Evolutionary conservation across 2,888 invertebrate species (phyloP), one percentile per base, ranked within the genome.

Genomic region (Leucoptera coffeella): DNA sequence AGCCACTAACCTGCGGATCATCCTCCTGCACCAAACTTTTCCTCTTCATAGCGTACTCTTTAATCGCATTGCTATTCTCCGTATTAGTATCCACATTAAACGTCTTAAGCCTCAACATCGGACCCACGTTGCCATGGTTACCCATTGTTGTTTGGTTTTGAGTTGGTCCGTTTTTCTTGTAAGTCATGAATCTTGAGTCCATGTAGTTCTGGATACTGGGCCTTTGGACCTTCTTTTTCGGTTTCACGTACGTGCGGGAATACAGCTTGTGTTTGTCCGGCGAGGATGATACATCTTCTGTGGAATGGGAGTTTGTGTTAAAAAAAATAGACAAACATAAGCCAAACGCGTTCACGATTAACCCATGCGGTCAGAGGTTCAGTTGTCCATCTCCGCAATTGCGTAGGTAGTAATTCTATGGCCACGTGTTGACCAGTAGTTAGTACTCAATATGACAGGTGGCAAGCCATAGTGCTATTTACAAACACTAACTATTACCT

Each of bases 171-270:
- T n/a, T n/a, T n/a, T n/a, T n/a, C n/a, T n/a, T n/a, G 10, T 57
- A 55, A 1, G 45, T 29, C 4, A 44, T 49, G 29, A n/a, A 12
- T 9, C 15, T 21, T 8, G 14, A n/a, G 3, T 65, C 65, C 2
- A 69, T 53, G 24, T 65, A 60, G 35, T 53, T 69, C 32, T 80
- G 80, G 34, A 82, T 75, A 41, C 75, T 78, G 17, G 78, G 75
- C 30, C 80, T 64, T 15, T 50, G 61, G 8, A 56, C 49, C 29
- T 75, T 62, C 42, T 77, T 78, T 45, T 82, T 82, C 12, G 81
- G 79, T 38, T 76, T 72, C 27, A 82, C 82, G 48, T 77, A 83
- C 7, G 83, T 83, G 39, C 82, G 64, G 1, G 81, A 78, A 44
- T 83, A 82, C 40, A 82, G 76, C 32, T 64, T 69, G 42, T 69